Percentiles rank a stretch among this genome's conserved stretches.
Evolutionary conservation across 1,140 invertebrate species (phyloP).

Genomic region (Sarcophaga bullata): DNA sequence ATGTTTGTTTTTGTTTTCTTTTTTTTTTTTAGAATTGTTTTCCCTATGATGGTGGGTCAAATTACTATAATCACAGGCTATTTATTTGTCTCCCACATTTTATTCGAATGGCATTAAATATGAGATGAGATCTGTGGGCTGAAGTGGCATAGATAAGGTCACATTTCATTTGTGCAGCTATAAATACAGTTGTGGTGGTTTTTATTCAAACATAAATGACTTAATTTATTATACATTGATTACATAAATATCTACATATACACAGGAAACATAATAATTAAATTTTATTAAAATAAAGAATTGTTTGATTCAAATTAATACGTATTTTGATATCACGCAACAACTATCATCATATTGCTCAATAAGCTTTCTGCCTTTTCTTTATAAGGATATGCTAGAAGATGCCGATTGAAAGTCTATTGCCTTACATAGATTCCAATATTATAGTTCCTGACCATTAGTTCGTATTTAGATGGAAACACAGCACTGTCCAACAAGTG

Average conservation of each 20-base stretch:
- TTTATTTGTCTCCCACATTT: slow-evolving; percentile 75
- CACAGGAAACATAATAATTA: background rate
- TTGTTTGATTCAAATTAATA: too few species aligned
- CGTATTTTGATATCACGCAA: too few species aligned
- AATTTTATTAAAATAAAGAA: background rate
- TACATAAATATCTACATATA: background rate
- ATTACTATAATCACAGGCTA: slow-evolving; percentile 74
- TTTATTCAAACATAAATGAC: slow-evolving; percentile 16
- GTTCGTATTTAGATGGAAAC: too few species aligned
- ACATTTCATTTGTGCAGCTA: background rate
- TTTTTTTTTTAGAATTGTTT: slow-evolving; percentile 71
- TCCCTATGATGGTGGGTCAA: slow-evolving; percentile 80
- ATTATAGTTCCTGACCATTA: too few species aligned
- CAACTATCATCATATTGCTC: too few species aligned
- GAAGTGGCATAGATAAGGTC: too few species aligned
- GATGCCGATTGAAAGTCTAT: too few species aligned
- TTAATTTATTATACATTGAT: slow-evolving; percentile 13
- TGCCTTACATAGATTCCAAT: too few species aligned
- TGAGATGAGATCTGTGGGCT: too few species aligned
- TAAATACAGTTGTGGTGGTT: background rate
- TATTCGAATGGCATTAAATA: slow-evolving; percentile 71
- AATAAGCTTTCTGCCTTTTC: too few species aligned
- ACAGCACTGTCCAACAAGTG: too few species aligned
- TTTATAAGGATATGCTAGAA: too few species aligned
- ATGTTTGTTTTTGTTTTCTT: background rate